Base-by-base conservation (phyloP, 2,797 vertebrate genomes). In the Anolis apletophallus region DNA sequence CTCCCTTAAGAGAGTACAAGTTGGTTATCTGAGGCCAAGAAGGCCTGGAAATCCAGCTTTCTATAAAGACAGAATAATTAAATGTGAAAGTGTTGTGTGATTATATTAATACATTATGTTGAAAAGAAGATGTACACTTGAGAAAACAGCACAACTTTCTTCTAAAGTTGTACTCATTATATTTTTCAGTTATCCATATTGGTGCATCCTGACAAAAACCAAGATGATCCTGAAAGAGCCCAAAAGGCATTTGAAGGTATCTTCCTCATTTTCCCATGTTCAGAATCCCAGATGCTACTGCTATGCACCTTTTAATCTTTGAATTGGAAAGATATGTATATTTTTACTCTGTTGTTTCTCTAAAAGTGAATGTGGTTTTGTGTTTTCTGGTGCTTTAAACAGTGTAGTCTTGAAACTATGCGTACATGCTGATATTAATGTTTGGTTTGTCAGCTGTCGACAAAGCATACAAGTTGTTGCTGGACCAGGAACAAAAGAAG, bases 161-260 rank as follows among this genome's bases (percentile, higher is more conserved):
- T 17, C 34, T 67, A 40, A 26, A 72, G 46, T 77, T 26, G 54
- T 55, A 29, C 87, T 40, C 21, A 19, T 76, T 72, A 3, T 90
- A 83, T 88, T 77, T 93, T 93, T 68, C 87, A 99, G 99, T 95
- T 99, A 89, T 99, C 99, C 79, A 99, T 99, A 94, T 96, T 99
- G 94, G 99, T 99, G 85, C 99, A 99, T 96, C 99, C 99, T 86
- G 99, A 99, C 95, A 99, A 99, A 96, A 99, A 99, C 89, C 99
- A 99, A 91, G 98, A 97, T 90, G 98, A 99, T 93, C 92, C 93
- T 88, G 98, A 98, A 0, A 95, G 99, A 97, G 96, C 99, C 57
- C 98, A 99, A 95, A 98, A 97, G 95, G 98, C 99, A 0, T 99
- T 99, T 94, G 99, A 99, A 98, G 99, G 99, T 99, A 96, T 93